These are phyloP conservation scores for Procambarus virginalis DNA, from an alignment of 1,140 invertebrate species.

Conservation along the genomic window DNA sequence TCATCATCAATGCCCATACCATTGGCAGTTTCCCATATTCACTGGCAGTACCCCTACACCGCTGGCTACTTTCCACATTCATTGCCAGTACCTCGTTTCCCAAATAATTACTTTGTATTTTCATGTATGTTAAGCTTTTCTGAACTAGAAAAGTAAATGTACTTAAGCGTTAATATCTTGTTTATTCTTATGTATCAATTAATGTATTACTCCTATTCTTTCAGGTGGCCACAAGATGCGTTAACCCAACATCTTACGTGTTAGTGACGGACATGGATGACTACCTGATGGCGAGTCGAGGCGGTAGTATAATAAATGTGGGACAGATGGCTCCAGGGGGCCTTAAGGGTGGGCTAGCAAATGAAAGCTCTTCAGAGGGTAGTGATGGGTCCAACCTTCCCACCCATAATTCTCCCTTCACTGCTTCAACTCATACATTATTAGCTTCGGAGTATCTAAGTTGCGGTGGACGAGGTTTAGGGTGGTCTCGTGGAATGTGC, in stretches of 20 bases:
- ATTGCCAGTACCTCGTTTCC: no score
- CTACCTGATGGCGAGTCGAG: constrained; percentile 44
- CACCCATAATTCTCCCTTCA: constrained; percentile 67
- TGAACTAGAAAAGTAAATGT: no score
- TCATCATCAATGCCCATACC: no score
- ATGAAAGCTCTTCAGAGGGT: constrained; percentile 43
- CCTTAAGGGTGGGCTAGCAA: constrained; percentile 53
- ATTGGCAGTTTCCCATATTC: no score
- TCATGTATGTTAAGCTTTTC: no score
- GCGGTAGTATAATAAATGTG: constrained; percentile 31
- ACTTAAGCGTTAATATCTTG: no score
- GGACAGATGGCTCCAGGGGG: constrained; percentile 24
- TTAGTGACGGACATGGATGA: constrained; percentile 88
- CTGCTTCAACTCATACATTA: constrained; percentile 70
- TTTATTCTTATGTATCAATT: constrained; percentile 39
- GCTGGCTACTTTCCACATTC: no score
- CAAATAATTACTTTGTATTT: no score
- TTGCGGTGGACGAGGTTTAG: constrained; percentile 51
- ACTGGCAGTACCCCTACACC: no score
- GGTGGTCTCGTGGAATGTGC: constrained; percentile 75
- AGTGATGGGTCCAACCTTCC: constrained; percentile 48
- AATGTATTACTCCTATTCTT: constrained; percentile 53
- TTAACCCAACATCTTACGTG: constrained; percentile 94
- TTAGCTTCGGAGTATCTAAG: constrained; percentile 76
- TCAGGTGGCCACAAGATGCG: constrained; percentile 92